These are phyloP conservation scores for Leptopterna dolabrata DNA, from an alignment of 2,888 invertebrate genomes.

Conservation along the genomic window DNA sequence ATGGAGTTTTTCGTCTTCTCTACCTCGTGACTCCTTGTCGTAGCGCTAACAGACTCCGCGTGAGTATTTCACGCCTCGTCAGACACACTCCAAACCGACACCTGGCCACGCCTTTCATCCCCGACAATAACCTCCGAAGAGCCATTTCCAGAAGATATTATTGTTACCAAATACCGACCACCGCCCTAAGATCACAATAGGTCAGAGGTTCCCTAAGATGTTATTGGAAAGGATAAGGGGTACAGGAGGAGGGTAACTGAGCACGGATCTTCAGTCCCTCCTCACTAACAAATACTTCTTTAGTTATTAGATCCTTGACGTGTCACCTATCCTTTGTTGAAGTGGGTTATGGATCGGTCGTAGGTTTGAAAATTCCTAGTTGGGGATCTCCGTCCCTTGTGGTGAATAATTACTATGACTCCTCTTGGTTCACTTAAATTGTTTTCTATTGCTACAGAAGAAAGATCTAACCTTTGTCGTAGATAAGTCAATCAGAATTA, in stretches of 20 bases:
- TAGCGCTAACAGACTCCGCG: slow-evolving; percentile 36
- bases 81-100: slow-evolving; percentile 38
- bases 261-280: not conserved
- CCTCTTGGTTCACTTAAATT: not conserved
- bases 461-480: no score
- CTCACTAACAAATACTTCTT: slow-evolving; percentile 47
- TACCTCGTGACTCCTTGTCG: slow-evolving; percentile 22
- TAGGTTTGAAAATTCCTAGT: not conserved
- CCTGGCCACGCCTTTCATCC: slow-evolving; percentile 8
- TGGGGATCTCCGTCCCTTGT: not conserved
- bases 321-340: slow-evolving; percentile 29
- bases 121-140: slow-evolving; percentile 30
- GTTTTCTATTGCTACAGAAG: not conserved
- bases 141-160: slow-evolving; percentile 45
- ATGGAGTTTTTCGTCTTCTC: not conserved
- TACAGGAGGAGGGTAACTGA: slow-evolving; percentile 1
- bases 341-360: slow-evolving; percentile 28
- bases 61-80: slow-evolving; percentile 48
- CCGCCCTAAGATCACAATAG: slow-evolving; percentile 36
- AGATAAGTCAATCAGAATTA: no score
- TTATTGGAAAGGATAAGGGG: slow-evolving; percentile 41
- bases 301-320: slow-evolving; percentile 48
- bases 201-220: slow-evolving; percentile 33
- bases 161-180: slow-evolving; percentile 47
- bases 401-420: not conserved